Percentiles rank a stretch among this genome's conserved stretches.
These are phyloP conservation scores for Tipula lateralis DNA, from an alignment of 2,888 invertebrate genomes.

Conservation along the genomic window DNA sequence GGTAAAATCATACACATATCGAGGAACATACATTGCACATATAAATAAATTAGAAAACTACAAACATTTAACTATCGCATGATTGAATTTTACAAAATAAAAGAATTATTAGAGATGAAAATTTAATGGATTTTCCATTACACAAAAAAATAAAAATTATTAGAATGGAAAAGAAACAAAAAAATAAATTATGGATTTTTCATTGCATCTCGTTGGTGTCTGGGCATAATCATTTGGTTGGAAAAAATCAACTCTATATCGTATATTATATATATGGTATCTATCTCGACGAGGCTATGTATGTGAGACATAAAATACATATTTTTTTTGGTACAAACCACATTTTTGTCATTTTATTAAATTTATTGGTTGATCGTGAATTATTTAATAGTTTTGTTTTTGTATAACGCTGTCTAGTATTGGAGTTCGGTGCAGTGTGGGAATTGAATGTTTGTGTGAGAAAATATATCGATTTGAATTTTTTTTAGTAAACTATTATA, in stretches of 20 bases:
- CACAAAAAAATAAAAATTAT: background rate
- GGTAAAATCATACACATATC: no score
- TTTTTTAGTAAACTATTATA: no score
- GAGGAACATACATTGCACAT: background rate
- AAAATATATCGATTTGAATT: background rate
- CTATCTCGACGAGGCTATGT: no score
- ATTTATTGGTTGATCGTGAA: slow-evolving; percentile 11
- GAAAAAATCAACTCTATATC: background rate
- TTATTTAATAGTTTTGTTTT: background rate
- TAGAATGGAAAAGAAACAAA: background rate
- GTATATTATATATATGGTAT: background rate
- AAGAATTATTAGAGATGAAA: background rate
- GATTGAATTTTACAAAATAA: background rate
- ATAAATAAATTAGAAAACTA: background rate
- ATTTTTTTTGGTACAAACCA: background rate
- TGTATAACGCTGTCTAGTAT: background rate
- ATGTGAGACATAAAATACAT: background rate
- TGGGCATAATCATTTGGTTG: background rate
- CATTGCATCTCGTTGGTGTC: background rate
- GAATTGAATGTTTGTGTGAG: background rate
- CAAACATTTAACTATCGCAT: background rate
- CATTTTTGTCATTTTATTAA: background rate
- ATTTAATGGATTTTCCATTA: background rate
- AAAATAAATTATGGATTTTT: background rate
- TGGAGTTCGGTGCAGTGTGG: background rate